phyloP scores from a whole-genome alignment of 2,797 vertebrate species.

The Lepilemur septentrionalis region DNA sequence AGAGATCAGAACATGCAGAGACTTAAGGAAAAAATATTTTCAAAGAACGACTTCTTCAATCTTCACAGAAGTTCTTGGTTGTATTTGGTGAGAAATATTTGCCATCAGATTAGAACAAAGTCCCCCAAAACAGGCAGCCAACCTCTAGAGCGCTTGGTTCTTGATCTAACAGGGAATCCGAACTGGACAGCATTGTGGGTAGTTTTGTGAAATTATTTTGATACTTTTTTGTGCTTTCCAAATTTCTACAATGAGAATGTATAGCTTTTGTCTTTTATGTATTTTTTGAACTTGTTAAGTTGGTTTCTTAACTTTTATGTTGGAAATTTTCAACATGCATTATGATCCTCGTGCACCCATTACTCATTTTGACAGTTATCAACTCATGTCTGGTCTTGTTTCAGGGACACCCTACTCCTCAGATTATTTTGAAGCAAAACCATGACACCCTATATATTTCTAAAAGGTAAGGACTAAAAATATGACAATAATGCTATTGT shows the following conservation, averaged over 20 bases:
- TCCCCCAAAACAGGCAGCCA: not conserved
- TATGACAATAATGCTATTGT: not conserved
- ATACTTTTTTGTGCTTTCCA: not conserved
- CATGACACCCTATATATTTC: not conserved
- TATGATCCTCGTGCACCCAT: no score
- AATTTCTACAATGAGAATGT: not conserved
- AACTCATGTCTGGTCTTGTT: not conserved
- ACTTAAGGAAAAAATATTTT: not conserved
- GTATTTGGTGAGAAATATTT: not conserved
- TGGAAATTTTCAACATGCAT: not conserved
- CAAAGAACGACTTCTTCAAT: not conserved
- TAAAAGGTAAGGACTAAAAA: not conserved
- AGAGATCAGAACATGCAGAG: not conserved
- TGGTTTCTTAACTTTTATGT: not conserved
- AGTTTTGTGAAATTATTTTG: conserved; percentile 12
- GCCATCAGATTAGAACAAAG: not conserved
- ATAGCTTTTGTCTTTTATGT: not conserved
- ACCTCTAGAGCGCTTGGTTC: not conserved
- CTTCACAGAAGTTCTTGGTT: not conserved
- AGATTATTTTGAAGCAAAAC: not conserved
- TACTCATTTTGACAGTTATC: not conserved
- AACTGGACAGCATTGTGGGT: not conserved
- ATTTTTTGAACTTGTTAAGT: not conserved
- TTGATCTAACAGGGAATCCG: not conserved
- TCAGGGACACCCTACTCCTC: not conserved